Conservation (phyloP, 2,888 invertebrate species). For the Melinaea marsaeus region DNA sequence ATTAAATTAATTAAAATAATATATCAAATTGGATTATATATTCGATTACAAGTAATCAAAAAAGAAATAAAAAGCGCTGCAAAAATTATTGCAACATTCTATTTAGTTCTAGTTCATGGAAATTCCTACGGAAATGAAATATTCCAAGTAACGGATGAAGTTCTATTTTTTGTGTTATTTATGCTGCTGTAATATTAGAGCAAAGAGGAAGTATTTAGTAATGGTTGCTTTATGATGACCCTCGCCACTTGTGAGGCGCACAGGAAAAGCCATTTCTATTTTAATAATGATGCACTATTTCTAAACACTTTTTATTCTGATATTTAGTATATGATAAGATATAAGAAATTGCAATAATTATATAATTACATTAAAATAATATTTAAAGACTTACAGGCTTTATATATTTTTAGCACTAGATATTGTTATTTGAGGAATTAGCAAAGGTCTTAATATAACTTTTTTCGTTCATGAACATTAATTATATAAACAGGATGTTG, state of each 20-base stretch:
- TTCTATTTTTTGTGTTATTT: slow-evolving; percentile 12
- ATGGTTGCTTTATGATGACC: slow-evolving; percentile 20
- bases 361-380: too few species aligned
- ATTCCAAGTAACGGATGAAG: slow-evolving; percentile 14
- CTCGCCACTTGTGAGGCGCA: slow-evolving; percentile 14
- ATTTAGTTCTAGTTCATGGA: neutral
- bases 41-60: too few species aligned
- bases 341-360: too few species aligned
- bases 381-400: too few species aligned
- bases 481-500: too few species aligned
- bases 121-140: neutral
- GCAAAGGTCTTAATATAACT: too few species aligned
- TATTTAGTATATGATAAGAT: neutral
- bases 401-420: too few species aligned
- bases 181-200: slow-evolving; percentile 11
- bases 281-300: slow-evolving; percentile 11
- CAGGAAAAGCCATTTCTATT: slow-evolving; percentile 11
- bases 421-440: too few species aligned
- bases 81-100: neutral
- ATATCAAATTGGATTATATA: slow-evolving; percentile 2
- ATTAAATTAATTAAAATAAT: neutral
- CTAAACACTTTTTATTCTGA: neutral
- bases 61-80: neutral
- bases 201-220: slow-evolving; percentile 15
- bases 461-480: too few species aligned